Conservation (phyloP, 53 echinoderm and acorn worm genomes). For the Arbacia lixula region DNA sequence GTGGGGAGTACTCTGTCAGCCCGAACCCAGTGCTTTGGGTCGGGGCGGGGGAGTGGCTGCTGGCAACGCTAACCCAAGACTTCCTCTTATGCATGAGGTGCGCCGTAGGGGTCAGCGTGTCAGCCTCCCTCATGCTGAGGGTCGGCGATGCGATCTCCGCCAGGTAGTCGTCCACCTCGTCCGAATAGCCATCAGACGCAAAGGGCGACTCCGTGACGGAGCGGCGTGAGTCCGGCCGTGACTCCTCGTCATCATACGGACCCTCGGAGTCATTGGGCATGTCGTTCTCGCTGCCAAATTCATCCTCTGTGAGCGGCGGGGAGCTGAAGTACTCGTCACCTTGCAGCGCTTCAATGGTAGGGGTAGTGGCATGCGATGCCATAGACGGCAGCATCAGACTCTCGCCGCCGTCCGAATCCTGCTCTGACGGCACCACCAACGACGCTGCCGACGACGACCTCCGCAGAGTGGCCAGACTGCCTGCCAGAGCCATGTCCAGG, state of each 20-base stretch:
- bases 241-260: not conserved
- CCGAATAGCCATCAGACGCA: conserved; percentile 59
- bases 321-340: conserved; percentile 51
- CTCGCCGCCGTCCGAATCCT: conserved; percentile 29
- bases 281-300: conserved; percentile 39
- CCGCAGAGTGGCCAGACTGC: not conserved
- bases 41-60: conserved; percentile 57
- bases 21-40: conserved; percentile 62
- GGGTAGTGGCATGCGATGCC: conserved; percentile 64
- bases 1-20: conserved; percentile 34
- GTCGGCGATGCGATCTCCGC: conserved; percentile 81
- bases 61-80: conserved; percentile 50
- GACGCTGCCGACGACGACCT: conserved; percentile 6
- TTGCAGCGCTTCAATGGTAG: conserved; percentile 75
- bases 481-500: too few species aligned
- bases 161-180: conserved; percentile 69
- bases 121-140: conserved; percentile 92
- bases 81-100: conserved; percentile 59
- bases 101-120: conserved; percentile 87
- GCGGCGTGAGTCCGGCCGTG: not conserved
- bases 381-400: conserved; percentile 32
- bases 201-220: conserved; percentile 16
- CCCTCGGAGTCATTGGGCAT: not conserved
- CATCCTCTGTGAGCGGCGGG: conserved; percentile 26
- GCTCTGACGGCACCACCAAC: not conserved